phyloP scores from a whole-genome alignment of 2,888 invertebrate genomes.

The Andrena flavipes region DNA sequence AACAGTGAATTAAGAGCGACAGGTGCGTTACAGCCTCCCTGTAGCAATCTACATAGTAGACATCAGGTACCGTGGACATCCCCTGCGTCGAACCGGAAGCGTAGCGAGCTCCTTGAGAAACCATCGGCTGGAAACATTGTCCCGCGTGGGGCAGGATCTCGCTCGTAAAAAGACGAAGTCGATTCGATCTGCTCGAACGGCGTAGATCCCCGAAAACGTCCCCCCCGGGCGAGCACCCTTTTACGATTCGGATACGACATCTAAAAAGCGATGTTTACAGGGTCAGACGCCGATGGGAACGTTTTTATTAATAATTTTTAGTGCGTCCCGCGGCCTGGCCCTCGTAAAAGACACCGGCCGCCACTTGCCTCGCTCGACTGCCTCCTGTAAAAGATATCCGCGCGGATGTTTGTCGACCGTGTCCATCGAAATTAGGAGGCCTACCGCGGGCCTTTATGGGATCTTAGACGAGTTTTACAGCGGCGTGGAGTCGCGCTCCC shows the following conservation, averaged over 20 bases:
- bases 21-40: too few species aligned
- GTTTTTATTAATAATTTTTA: conserved; percentile 80
- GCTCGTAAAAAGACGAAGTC: conserved; percentile 62
- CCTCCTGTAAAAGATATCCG: conserved; percentile 47
- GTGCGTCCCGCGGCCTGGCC: conserved; percentile 45
- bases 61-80: too few species aligned
- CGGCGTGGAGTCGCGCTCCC: conserved; percentile 26
- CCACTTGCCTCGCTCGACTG: conserved; percentile 58
- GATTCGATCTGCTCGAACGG: conserved; percentile 62
- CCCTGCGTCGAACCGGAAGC: conserved; percentile 4
- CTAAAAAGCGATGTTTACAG: conserved; percentile 77
- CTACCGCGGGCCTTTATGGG: conserved; percentile 55
- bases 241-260: conserved; percentile 74
- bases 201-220: conserved; percentile 36
- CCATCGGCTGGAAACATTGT: conserved; percentile 10
- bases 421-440: conserved; percentile 65
- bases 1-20: too few species aligned
- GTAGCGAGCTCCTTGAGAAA: background rate
- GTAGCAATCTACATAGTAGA: too few species aligned
- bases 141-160: conserved; percentile 36
- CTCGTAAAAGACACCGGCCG: conserved; percentile 74
- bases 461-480: conserved; percentile 65
- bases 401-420: conserved; percentile 47
- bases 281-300: conserved; percentile 66
- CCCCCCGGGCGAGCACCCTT: conserved; percentile 42